Base-by-base conservation (phyloP, 2,888 invertebrate species). In the Himalopsyche tibetana region DNA sequence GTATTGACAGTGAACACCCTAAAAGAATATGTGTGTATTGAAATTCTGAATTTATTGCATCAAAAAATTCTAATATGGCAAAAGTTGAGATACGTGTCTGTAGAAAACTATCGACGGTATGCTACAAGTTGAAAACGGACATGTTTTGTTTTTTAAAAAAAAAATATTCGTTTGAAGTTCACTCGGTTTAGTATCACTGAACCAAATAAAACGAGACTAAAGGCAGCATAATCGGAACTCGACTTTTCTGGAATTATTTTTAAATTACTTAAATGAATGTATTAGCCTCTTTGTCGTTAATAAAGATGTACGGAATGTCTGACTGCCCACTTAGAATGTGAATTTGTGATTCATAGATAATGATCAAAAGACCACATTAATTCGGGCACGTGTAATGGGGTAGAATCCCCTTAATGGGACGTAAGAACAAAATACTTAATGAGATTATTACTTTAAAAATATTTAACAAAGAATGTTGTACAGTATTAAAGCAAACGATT, bases 281-380 rank as follows among this genome's bases (percentile, higher is more conserved):
- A 74, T 74, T 15, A 38, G 74, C 74, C 12, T 36, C 36, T 74
- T 74, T 74, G 74, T 74, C 19, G 5, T 74, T 74, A 74, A 74
- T 74, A 74, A 74, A 74, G 74, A 74, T 74, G 74, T 74, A 74
- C 38, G 36, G 74, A 74, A 74, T 74, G 74, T 74, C 74, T 69
- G 69, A 28, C 69, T 38, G 36, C 74, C 36, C 74, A 74, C 74
- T 74, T 74, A 36, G 74, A 38, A 74, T 74, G 74, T 63, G 63
- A 28, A 63, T 63, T 19, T 63, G 63, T 74, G 74, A 74, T 74
- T 74, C 74, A 74, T 12, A 74, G 74, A 74, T 74, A 36, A 74
- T 38, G 36, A 74, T 74, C 74, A 36, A 74, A 74, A 36, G 38
- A 74, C 36, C 74, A 15, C 74, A 36, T 74, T 36, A 74, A 19